Evolutionary conservation across 2,888 invertebrate genomes (phyloP), one percentile per base, ranked within the genome.

Genomic region (Drosophila stalkeri): DNA sequence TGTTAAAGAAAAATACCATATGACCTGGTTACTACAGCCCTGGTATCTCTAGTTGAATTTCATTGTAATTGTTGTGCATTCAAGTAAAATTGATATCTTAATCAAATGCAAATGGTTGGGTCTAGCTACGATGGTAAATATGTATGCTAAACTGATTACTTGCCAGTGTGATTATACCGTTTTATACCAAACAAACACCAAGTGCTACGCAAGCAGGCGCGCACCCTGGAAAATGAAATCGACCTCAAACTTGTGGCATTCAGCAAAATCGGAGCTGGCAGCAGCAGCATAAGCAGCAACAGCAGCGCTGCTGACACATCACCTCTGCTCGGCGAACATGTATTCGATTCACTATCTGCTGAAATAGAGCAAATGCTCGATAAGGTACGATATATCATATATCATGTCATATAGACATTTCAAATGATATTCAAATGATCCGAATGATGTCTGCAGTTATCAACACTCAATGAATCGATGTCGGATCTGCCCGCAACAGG

Each of bases 181-280:
- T 23, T 37, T 7, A 35, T 39, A 2, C 11, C n/a, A 6, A 18
- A 27, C 31, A 20, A 14, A 18, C 7, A 4, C 11, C 35, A 23
- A 90, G 99, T 98, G 93, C 93, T 99, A 64, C 95, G 99, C 61
- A 98, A 98, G 92, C 97, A 98, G 93, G 99, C 99, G 2, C 94
- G 99, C 69, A 96, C 96, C 72, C 93, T 99, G 60, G 99, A 99
- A 93, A 99, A 99, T 94, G 99, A 99, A 92, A 98, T 99, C 83
- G 99, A 99, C 93, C 94, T 98, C 14, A 99, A 99, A 93, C 94
- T 99, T 76, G 98, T 99, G 2, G 97, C 97, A 8, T 98, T 98
- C 92, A 99, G 98, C 92, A 99, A 99, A 94, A 94, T 99, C 43
- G 98, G 98, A 23, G 96, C 97, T 60, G 96, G 96, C 77, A 91